Percentiles rank a stretch among this genome's conserved stretches.
phyloP scores from a whole-genome alignment of 1,140 invertebrate genomes.

The Aphis gossypii region DNA sequence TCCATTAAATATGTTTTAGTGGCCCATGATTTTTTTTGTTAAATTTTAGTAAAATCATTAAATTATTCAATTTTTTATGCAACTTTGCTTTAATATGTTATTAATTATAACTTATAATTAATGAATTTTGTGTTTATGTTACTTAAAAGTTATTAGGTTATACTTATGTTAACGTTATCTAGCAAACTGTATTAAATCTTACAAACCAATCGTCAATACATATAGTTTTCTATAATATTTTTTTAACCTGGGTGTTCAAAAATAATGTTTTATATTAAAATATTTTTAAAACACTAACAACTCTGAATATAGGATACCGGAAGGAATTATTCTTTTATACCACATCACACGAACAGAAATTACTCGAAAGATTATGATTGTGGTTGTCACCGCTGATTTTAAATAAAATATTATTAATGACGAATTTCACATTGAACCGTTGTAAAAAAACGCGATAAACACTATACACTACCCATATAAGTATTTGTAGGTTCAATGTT shows the following conservation, averaged over 20 bases:
- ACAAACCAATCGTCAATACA: background rate
- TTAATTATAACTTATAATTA: background rate
- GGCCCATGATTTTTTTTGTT: background rate
- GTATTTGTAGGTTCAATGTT: background rate
- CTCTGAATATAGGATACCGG: background rate
- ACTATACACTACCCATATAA: background rate
- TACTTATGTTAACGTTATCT: background rate
- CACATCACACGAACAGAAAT: background rate
- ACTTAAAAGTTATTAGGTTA: background rate
- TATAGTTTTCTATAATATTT: background rate
- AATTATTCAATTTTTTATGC: background rate
- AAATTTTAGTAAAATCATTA: background rate
- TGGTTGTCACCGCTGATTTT: background rate
- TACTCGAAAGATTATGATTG: background rate
- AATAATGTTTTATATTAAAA: background rate
- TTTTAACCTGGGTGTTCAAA: background rate
- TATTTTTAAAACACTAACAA: background rate
- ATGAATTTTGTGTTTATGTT: background rate
- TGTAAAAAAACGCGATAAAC: background rate
- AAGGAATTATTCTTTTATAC: background rate
- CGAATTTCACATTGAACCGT: background rate
- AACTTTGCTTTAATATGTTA: background rate
- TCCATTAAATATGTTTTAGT: background rate
- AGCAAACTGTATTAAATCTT: background rate
- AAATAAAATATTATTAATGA: background rate